Evolutionary conservation across 92 coral and sea anemone species (phyloP), one percentile per base, ranked within the genome.

Genomic region (Palythoa heliodiscus): DNA sequence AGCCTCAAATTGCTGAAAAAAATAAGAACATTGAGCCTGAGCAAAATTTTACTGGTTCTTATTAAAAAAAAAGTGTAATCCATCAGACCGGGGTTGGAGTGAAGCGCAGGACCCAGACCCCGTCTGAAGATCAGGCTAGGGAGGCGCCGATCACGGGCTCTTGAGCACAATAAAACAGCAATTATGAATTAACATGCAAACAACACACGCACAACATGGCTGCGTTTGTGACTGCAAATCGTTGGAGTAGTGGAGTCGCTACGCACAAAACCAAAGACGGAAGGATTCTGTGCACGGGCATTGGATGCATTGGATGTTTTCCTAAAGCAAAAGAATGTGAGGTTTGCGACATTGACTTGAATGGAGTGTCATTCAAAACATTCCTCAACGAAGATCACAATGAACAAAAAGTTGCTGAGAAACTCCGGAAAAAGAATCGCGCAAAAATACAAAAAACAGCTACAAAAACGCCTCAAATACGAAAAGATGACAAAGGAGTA

Each of bases 191-290:
- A n/a, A 38, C 22, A 39, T 55, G 17, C 1, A 20, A 14, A 14
- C 29, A 57, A 17, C 35, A 29, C 35, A 29, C 35, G 35, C 12
- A 7, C 10, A 14, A 57, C 40, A 96, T 96, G 98, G 98, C 98
- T 52, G 98, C 90, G 70, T 96, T 92, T 76, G 86, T 94, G 73
- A 94, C 96, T 7, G 98, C 98, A 71, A 89, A 96, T 87, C 92
- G 97, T 40, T 96, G 98, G 97, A 88, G 92, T 52, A 77, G 98
- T 13, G 98, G 98, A 7, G 87, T 92, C 35, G 95, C 87, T 71
- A 96, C 99, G 22, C 98, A 96, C 68, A 92, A 96, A 91, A 96
- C 98, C 19, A 89, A 88, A 81, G 89, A 89, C 38, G 99, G 99
- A 66, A 84, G 98, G 74, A 96, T 96, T 58, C 73, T 96, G 14